These are phyloP conservation scores for Argynnis bischoffii DNA, from an alignment of 2,888 invertebrate species.

Conservation along the genomic window DNA sequence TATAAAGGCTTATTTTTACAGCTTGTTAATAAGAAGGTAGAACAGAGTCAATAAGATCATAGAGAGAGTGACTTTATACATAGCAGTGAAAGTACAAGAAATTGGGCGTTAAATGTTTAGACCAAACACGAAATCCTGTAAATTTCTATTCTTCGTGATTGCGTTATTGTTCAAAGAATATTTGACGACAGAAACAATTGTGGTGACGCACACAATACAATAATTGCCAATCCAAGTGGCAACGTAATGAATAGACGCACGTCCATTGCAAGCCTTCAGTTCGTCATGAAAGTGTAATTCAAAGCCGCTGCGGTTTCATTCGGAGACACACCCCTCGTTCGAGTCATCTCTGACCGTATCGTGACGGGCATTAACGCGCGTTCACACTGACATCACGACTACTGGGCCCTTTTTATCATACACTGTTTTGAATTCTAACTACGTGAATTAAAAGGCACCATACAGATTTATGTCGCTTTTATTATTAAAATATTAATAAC, in stretches of 20 bases:
- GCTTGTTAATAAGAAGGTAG: too few species aligned
- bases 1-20: too few species aligned
- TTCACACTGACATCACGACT: background rate
- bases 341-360: background rate
- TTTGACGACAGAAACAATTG: background rate
- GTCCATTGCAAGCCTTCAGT: slow-evolving; percentile 19
- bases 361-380: background rate
- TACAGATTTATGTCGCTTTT: slow-evolving; percentile 4
- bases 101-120: too few species aligned
- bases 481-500: slow-evolving; percentile 11
- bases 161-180: background rate
- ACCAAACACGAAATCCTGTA: too few species aligned
- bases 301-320: slow-evolving; percentile 8
- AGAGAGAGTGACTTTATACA: too few species aligned
- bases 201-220: slow-evolving; percentile 1
- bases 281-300: slow-evolving; percentile 3
- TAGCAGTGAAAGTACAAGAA: too few species aligned
- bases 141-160: too few species aligned
- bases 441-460: slow-evolving; percentile 5
- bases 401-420: background rate
- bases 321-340: background rate
- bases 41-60: too few species aligned
- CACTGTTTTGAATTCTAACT: slow-evolving; percentile 1
- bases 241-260: slow-evolving; percentile 8
- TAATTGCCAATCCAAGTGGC: slow-evolving; percentile 17